Conservation (phyloP, 2,113 vertebrate species). For the Felis chaus region DNA sequence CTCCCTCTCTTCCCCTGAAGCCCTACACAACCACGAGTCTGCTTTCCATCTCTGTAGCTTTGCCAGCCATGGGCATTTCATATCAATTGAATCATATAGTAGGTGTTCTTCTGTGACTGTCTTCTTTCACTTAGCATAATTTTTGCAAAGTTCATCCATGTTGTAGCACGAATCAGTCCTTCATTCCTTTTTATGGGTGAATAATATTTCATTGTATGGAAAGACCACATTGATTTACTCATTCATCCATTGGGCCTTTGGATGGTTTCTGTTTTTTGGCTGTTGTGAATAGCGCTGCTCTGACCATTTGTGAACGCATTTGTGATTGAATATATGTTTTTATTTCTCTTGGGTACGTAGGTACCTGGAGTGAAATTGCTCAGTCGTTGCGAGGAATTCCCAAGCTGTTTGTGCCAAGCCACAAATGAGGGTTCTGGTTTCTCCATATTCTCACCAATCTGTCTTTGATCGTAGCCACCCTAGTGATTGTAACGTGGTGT, state of each 20-base stretch:
- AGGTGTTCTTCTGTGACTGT: not conserved
- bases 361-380: not conserved
- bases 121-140: not conserved
- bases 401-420: not conserved
- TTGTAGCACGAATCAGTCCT: not conserved
- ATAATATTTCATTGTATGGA: not conserved
- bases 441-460: not conserved
- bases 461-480: not conserved
- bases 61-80: not conserved
- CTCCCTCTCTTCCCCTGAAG: not conserved
- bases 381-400: not conserved
- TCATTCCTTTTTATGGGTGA: not conserved
- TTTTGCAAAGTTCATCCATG: not conserved
- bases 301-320: not conserved
- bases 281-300: not conserved
- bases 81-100: not conserved
- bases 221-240: not conserved
- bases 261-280: not conserved
- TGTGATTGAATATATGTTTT: not conserved
- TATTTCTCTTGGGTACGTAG: not conserved
- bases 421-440: not conserved
- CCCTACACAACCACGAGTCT: not conserved
- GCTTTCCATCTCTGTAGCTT: not conserved
- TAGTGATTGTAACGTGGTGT: not conserved
- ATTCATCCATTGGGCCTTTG: not conserved